phyloP scores from a whole-genome alignment of 2,797 vertebrate species.

The Selene dorsalis region DNA sequence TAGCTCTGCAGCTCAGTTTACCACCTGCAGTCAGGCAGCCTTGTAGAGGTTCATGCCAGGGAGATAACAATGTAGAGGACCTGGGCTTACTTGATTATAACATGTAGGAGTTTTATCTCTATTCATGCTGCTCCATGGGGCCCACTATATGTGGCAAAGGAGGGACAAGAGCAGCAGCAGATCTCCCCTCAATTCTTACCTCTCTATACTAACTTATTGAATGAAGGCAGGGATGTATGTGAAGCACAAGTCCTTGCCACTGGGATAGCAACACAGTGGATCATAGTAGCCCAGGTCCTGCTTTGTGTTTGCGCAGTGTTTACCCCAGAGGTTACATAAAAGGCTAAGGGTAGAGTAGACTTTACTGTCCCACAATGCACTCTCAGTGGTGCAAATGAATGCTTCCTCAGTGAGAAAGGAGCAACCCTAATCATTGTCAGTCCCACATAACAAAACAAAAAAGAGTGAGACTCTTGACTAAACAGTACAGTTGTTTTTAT shows the following conservation, averaged over 20 bases:
- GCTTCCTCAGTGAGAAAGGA: neutral
- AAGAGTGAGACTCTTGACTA: neutral
- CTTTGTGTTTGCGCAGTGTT: conserved; percentile 12
- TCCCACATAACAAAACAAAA: neutral
- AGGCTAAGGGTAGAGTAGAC: neutral
- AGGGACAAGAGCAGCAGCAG: neutral
- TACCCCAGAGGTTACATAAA: conserved; percentile 20
- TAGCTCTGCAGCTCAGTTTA: conserved; percentile 3
- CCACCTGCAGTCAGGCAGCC: neutral
- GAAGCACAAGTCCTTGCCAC: neutral
- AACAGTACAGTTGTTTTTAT: neutral
- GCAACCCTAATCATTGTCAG: neutral
- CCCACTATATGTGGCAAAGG: neutral
- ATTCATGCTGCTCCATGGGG: neutral
- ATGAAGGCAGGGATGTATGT: conserved; percentile 3
- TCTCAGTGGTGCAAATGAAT: conserved; percentile 15
- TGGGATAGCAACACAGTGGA: neutral
- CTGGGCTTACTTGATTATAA: neutral
- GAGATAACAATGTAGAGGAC: neutral
- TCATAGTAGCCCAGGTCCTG: conserved; percentile 1
- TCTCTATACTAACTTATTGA: neutral
- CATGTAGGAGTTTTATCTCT: neutral
- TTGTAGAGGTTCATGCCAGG: neutral
- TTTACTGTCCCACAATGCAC: conserved; percentile 9
- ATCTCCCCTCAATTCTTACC: neutral